Conservation (phyloP, 1,140 invertebrate genomes). For the Bactericera cockerelli region DNA sequence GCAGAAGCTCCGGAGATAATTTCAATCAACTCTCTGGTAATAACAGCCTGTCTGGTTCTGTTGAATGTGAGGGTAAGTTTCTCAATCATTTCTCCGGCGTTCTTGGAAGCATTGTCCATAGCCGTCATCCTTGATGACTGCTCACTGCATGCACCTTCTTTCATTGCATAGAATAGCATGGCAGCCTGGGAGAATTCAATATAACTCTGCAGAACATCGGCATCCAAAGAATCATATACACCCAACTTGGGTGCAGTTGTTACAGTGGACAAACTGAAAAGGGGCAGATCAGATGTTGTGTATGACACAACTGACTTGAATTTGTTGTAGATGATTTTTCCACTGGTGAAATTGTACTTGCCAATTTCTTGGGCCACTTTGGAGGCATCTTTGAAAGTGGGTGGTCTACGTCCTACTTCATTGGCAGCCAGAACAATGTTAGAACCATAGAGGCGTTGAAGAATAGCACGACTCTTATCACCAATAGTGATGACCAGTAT, state of each 20-base stretch:
- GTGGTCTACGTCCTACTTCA: slow-evolving; percentile 78
- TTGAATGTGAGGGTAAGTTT: slow-evolving; percentile 96
- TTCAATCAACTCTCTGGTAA: slow-evolving; percentile 98
- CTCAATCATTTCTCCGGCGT: slow-evolving; percentile 98
- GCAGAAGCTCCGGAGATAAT: slow-evolving; percentile 99
- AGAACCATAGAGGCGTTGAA: slow-evolving; percentile 59
- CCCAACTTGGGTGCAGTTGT: slow-evolving; percentile 55
- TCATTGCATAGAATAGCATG: slow-evolving; percentile 88
- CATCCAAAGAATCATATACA: slow-evolving; percentile 76
- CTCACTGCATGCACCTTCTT: slow-evolving; percentile 93
- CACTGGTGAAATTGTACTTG: slow-evolving; percentile 75
- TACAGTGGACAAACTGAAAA: slow-evolving; percentile 35
- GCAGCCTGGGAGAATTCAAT: slow-evolving; percentile 89
- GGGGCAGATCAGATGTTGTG: slow-evolving; percentile 36
- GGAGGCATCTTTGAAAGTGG: slow-evolving; percentile 83
- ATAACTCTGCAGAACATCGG: slow-evolving; percentile 81
- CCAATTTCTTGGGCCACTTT: slow-evolving; percentile 60
- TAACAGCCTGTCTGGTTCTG: slow-evolving; percentile 95
- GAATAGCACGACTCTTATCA: slow-evolving; percentile 78
- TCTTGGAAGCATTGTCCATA: slow-evolving; percentile 99
- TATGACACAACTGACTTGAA: slow-evolving; percentile 67
- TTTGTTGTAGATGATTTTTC: slow-evolving; percentile 76
- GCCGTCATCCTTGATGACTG: slow-evolving; percentile 97
- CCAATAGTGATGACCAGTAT: slow-evolving; percentile 86
- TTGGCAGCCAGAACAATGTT: slow-evolving; percentile 74